Percentiles rank a stretch among this genome's conserved stretches.
Conservation (phyloP, 2,113 vertebrate genomes). For the Anser brachyrhynchus region DNA sequence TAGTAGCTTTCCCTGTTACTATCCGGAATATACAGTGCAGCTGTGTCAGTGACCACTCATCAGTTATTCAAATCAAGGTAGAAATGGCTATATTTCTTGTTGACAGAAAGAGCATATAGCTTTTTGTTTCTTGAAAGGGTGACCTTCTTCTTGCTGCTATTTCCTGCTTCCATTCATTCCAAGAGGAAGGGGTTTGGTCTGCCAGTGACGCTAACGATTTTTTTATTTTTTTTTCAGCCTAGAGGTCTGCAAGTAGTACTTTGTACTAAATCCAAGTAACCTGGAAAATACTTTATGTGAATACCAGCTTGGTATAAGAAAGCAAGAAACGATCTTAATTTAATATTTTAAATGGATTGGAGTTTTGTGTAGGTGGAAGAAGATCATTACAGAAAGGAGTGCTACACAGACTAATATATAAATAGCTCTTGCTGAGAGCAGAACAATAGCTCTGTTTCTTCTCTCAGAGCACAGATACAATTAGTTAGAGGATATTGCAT, state of each 20-base stretch:
- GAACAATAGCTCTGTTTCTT: conserved; percentile 51
- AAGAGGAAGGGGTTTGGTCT: neutral
- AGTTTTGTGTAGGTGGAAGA: neutral
- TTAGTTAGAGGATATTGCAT: conserved; percentile 46
- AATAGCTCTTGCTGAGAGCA: neutral
- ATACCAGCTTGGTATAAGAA: neutral
- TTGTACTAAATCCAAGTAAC: neutral
- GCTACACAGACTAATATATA: neutral
- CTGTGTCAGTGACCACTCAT: too few species aligned
- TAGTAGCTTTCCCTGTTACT: neutral
- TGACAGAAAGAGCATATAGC: neutral
- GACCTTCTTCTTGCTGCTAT: neutral
- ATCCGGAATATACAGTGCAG: neutral
- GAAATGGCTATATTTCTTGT: neutral
- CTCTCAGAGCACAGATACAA: conserved; percentile 44
- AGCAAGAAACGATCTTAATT: conserved; percentile 1
- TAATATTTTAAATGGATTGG: conserved; percentile 22
- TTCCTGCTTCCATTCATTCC: conserved; percentile 12
- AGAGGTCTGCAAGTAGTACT: neutral
- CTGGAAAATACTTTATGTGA: neutral
- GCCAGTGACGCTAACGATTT: neutral
- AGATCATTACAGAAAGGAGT: neutral
- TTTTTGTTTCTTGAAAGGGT: neutral
- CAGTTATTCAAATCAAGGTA: neutral
- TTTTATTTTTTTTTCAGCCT: neutral